Evolutionary conservation across 1,140 invertebrate species (phyloP).

Genomic region (Trialeurodes vaporariorum): DNA sequence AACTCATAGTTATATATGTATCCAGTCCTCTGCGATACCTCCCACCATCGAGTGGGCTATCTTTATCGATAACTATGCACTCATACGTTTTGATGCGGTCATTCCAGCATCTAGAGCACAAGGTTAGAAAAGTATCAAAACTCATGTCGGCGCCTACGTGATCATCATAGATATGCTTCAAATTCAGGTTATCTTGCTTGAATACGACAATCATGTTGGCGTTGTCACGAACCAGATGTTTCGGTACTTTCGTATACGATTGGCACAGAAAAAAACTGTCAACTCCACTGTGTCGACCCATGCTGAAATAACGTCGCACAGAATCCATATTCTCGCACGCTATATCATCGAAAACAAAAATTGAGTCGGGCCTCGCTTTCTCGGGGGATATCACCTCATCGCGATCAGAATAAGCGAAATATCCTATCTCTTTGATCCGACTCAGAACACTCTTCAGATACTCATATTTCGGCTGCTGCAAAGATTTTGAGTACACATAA

Average conservation of each 20-base stretch:
- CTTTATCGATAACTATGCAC: slow-evolving; percentile 29
- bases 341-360: slow-evolving; percentile 35
- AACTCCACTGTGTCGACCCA: no score
- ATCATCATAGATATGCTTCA: slow-evolving; percentile 33
- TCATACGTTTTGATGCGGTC: slow-evolving; percentile 22
- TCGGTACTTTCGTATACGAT: no score
- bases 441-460: slow-evolving; percentile 26
- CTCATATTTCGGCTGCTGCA: slow-evolving; percentile 31
- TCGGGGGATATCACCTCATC: no score
- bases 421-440: slow-evolving; percentile 20
- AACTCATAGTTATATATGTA: no score
- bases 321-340: no score
- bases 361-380: slow-evolving; percentile 22
- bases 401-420: slow-evolving; percentile 12
- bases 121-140: slow-evolving; percentile 20
- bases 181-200: no score
- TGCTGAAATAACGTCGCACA: no score
- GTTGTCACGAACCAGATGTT: no score
- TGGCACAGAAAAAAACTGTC: no score
- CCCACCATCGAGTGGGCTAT: slow-evolving; percentile 22
- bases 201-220: no score
- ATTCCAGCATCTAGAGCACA: slow-evolving; percentile 20
- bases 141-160: slow-evolving; percentile 33
- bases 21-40: no score
- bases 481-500: slow-evolving; percentile 33